Conservation (phyloP, 2,888 invertebrate genomes). For the Mallateleia sp. region DNA sequence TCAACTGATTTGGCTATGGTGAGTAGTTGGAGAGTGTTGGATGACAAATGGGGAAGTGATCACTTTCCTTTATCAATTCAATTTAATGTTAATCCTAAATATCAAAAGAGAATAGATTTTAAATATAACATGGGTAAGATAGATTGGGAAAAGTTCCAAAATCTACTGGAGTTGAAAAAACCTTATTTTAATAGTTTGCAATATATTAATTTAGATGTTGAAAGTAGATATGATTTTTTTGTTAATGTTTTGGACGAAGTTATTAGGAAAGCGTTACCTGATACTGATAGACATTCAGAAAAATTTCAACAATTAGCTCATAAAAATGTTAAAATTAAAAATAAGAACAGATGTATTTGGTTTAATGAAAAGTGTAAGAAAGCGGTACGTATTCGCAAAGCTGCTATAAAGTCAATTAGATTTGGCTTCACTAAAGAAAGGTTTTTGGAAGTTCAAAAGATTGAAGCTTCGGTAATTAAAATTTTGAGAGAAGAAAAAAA, state of each 20-base stretch:
- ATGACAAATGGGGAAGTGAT: slow-evolving; percentile 58
- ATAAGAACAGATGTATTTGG: slow-evolving; percentile 34
- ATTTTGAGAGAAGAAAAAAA: slow-evolving; percentile 40
- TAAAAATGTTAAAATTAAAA: background rate
- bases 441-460: slow-evolving; percentile 42
- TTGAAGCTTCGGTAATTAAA: background rate
- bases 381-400: slow-evolving; percentile 29
- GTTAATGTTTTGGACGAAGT: too few relatives aligned
- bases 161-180: slow-evolving; percentile 6
- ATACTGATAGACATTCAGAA: too few relatives aligned
- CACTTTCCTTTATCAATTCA: slow-evolving; percentile 61
- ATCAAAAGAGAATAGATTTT: slow-evolving; percentile 11
- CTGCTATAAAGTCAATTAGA: slow-evolving; percentile 34
- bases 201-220: too few relatives aligned
- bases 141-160: background rate
- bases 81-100: slow-evolving; percentile 1
- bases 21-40: slow-evolving; percentile 28
- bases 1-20: slow-evolving; percentile 26
- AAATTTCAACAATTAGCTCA: too few relatives aligned
- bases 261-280: too few relatives aligned
- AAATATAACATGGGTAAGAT: slow-evolving; percentile 35
- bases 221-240: background rate
- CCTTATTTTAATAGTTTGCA: slow-evolving; percentile 10
- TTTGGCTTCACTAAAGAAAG: slow-evolving; percentile 14
- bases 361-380: slow-evolving; percentile 62